Base-by-base conservation (phyloP, 2,797 vertebrate genomes). In the Siniperca obscura region DNA sequence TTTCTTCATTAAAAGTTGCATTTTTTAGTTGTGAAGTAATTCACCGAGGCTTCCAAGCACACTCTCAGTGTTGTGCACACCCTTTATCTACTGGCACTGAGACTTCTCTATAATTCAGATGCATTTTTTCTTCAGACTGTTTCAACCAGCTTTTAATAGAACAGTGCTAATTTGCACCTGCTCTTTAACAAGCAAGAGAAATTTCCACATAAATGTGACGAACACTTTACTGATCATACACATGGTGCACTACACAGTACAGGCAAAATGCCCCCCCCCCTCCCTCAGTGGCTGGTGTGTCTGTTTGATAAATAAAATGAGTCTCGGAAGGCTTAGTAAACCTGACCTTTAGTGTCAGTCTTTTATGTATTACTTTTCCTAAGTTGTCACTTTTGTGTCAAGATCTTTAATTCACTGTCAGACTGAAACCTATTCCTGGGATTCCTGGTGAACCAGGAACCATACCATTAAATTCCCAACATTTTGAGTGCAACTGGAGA, bases 261-360 rank as follows among this genome's bases (percentile, higher is more conserved):
- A 4, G 36, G 13, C 14, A 16, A 30, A 30, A 30, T 30, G 30
- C 3, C 30, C 30, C 30, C 30, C 30, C 30, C 30, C 27, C 27
- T 2, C 27, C 27, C 27, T 2, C 27, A 2, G 30, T 3, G 53
- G 8, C 67, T 42, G 36, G 44, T 44, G 52, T 30, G 21, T 66
- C 57, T 62, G 22, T 74, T 59, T 80, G 66, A 87, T 81, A 81
- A 88, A 87, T 81, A 84, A 74, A 88, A 86, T 85, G 13, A 81
- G 65, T 30, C 27, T 2, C 56, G 57, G 42, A 69, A 48, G 64
- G 70, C 74, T 86, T 25, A 22, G 82, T 40, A 65, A 82, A 64
- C 60, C 36, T 75, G 34, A 86, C 83, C 81, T 40, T 53, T 50
- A 5, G 70, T 67, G 60, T 74, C 79, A 80, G n/a, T 67, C 66